A percentile compares a stretch with the other conserved stretches of the same genome.
These are phyloP conservation scores for Xylota sylvarum DNA, from an alignment of 2,888 invertebrate genomes.

Conservation along the genomic window DNA sequence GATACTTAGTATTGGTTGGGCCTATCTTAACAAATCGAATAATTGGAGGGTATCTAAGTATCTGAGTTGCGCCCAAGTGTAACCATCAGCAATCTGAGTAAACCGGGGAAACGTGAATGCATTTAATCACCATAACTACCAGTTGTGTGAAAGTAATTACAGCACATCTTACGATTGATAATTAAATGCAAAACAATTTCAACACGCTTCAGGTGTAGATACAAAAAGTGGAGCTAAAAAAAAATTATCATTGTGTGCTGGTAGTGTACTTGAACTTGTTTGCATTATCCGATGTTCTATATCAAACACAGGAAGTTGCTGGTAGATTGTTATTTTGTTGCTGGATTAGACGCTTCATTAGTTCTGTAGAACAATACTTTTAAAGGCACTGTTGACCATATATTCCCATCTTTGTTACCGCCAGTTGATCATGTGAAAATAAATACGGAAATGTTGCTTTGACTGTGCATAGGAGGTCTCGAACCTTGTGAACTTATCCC, in stretches of 20 bases:
- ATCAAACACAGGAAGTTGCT: background rate
- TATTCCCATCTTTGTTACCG: too few relatives aligned
- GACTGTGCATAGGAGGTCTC: too few relatives aligned
- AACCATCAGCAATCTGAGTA: background rate
- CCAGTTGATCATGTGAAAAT: too few relatives aligned
- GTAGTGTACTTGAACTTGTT: background rate
- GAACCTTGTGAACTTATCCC: too few relatives aligned
- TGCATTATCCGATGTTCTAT: background rate
- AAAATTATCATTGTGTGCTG: background rate
- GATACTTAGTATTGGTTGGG: background rate
- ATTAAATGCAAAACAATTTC: background rate
- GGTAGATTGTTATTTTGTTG: background rate
- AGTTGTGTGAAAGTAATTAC: background rate
- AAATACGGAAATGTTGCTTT: too few relatives aligned
- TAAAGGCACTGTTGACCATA: too few relatives aligned
- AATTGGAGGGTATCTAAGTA: background rate
- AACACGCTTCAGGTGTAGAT: background rate
- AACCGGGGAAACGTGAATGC: background rate
- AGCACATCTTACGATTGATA: conserved; percentile 1
- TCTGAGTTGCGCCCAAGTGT: background rate
- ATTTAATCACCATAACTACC: background rate
- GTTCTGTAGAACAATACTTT: background rate
- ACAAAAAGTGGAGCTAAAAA: background rate
- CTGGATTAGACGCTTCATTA: background rate
- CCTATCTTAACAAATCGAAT: background rate